Percentiles rank a stretch among this genome's conserved stretches.
These are phyloP conservation scores for Coelogynopora nodosa DNA, from an alignment of 2,888 invertebrate genomes.

Conservation along the genomic window DNA sequence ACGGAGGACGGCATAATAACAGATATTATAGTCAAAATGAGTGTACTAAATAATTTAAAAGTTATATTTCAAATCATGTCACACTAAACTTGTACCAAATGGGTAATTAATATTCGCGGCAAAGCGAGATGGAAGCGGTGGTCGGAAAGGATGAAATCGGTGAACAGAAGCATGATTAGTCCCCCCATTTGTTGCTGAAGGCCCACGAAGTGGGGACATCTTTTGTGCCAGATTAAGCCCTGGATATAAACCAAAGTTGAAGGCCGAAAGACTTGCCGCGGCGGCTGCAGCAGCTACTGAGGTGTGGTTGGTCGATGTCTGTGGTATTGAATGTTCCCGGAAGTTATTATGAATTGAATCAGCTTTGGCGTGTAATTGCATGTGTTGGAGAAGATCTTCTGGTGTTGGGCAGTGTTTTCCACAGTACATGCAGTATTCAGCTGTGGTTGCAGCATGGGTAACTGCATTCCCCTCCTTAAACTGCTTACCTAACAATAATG, in stretches of 20 bases:
- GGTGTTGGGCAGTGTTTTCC: slow-evolving; percentile 30
- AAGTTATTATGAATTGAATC: background rate
- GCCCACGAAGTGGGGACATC: background rate
- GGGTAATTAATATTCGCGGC: background rate
- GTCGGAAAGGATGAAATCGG: background rate
- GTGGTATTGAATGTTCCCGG: background rate
- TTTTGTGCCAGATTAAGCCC: background rate
- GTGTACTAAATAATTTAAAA: too few species aligned
- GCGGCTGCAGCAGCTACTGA: background rate
- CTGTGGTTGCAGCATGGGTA: background rate
- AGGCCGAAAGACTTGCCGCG: background rate
- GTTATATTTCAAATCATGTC: too few species aligned
- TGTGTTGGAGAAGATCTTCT: slow-evolving; percentile 17
- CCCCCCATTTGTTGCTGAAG: background rate
- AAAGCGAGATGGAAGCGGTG: background rate
- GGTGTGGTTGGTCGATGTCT: background rate
- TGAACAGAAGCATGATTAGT: background rate
- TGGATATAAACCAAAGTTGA: background rate
- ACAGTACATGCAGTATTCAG: slow-evolving; percentile 38
- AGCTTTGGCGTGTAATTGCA: background rate
- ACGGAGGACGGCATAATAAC: too few species aligned
- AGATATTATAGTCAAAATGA: too few species aligned
- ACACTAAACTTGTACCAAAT: background rate
- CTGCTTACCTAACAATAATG: background rate
- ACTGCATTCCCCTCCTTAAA: background rate